Conservation (phyloP, 2,888 invertebrate species). For the Drosophila mimica region DNA sequence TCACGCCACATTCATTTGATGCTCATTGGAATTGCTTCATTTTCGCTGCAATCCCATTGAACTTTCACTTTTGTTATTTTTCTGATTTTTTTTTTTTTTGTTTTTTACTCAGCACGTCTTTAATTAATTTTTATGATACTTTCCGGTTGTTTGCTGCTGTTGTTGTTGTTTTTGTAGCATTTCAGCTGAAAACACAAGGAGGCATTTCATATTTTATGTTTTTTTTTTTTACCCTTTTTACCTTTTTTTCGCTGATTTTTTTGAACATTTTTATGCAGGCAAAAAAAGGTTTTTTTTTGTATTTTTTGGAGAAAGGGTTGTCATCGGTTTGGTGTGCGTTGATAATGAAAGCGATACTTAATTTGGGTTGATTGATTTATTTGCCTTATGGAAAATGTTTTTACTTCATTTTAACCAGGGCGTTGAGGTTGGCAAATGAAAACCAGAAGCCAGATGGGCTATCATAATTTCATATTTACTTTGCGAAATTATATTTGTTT, state of each 20-base stretch:
- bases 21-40: slow-evolving; percentile 70
- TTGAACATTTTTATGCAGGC: slow-evolving; percentile 54
- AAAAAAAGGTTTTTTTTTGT: slow-evolving; percentile 46
- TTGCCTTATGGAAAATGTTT: slow-evolving; percentile 49
- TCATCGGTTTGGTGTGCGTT: slow-evolving; percentile 16
- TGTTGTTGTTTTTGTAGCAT: background rate
- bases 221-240: slow-evolving; percentile 54
- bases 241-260: slow-evolving; percentile 36
- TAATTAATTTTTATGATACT: slow-evolving; percentile 69
- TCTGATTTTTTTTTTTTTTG: slow-evolving; percentile 7
- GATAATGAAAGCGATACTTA: slow-evolving; percentile 36
- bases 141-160: slow-evolving; percentile 9
- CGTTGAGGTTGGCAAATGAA: slow-evolving; percentile 21
- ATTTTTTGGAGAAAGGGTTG: slow-evolving; percentile 32
- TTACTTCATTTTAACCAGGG: slow-evolving; percentile 11
- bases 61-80: slow-evolving; percentile 64
- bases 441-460: slow-evolving; percentile 40
- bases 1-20: slow-evolving; percentile 53
- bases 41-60: slow-evolving; percentile 60
- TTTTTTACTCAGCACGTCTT: slow-evolving; percentile 43
- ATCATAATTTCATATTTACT: slow-evolving; percentile 79
- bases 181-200: slow-evolving; percentile 27
- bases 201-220: slow-evolving; percentile 30
- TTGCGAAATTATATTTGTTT: slow-evolving; percentile 74
- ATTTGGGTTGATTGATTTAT: slow-evolving; percentile 66